Evolutionary conservation across 64 coral and sea anemone species (phyloP).

Genomic region (Trachythela sp.): DNA sequence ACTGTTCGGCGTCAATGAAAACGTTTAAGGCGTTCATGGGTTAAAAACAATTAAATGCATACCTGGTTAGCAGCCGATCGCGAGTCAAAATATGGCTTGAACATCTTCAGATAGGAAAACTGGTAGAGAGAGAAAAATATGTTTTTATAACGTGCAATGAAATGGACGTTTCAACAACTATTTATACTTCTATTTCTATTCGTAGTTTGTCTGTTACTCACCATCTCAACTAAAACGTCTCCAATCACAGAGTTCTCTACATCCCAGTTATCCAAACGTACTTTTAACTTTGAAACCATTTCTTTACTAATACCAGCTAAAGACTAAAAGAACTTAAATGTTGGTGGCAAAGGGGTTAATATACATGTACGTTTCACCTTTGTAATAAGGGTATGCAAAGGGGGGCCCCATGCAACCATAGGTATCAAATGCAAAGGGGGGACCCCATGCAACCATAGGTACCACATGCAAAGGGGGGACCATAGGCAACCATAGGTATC

Average conservation of each 20-base stretch:
- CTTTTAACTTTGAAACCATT: constrained; percentile 57
- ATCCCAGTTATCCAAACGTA: constrained; percentile 62
- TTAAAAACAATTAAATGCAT: neutral
- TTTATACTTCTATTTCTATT: neutral
- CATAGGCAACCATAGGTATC: too few species aligned
- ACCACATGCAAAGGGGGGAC: too few species aligned
- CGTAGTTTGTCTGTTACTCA: neutral
- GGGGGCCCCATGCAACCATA: too few species aligned
- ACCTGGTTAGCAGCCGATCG: constrained; percentile 96
- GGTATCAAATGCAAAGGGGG: too few species aligned
- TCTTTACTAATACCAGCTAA: constrained; percentile 65
- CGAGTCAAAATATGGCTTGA: constrained; percentile 96
- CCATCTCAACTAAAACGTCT: constrained; percentile 62
- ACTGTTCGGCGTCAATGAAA: too few species aligned
- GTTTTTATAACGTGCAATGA: too few species aligned
- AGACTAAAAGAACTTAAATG: constrained; percentile 1
- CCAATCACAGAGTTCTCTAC: constrained; percentile 54
- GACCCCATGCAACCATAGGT: too few species aligned
- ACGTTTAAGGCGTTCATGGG: neutral
- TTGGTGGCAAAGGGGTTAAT: too few species aligned
- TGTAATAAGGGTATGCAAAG: too few species aligned
- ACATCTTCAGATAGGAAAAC: constrained; percentile 97
- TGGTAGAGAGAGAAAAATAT: constrained; percentile 22
- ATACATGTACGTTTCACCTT: too few species aligned
- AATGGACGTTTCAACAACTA: too few species aligned